A percentile compares a stretch with the other conserved stretches of the same genome.
Conservation (phyloP, 2,113 vertebrate genomes). For the Psilopsiagon aymara region DNA sequence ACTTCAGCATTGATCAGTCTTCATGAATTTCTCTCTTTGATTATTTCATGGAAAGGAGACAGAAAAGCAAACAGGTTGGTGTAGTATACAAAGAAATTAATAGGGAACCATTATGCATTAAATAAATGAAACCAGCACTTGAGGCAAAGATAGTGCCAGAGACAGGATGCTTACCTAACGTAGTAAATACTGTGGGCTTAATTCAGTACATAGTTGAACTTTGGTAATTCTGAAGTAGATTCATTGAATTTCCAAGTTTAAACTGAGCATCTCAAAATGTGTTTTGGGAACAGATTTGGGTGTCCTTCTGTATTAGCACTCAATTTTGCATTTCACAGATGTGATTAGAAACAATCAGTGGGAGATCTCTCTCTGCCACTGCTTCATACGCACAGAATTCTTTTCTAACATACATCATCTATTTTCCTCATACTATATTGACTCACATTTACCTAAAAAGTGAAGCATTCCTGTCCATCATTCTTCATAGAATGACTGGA, state of each 20-base stretch:
- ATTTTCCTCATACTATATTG: background rate
- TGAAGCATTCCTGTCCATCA: background rate
- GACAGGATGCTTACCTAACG: background rate
- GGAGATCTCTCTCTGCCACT: background rate
- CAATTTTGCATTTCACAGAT: background rate
- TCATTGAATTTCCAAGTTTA: background rate
- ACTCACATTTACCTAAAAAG: background rate
- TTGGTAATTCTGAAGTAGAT: background rate
- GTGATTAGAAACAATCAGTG: background rate
- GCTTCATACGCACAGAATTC: background rate
- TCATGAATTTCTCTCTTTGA: constrained; percentile 12
- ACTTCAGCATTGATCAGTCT: background rate
- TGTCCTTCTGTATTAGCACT: background rate
- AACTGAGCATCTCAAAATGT: background rate
- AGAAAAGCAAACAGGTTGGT: background rate
- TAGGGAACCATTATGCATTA: background rate
- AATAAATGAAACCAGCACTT: background rate
- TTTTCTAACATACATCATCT: background rate
- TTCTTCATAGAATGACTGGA: background rate
- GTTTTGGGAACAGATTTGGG: background rate
- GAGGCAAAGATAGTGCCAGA: background rate
- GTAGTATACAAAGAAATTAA: background rate
- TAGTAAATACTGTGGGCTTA: background rate
- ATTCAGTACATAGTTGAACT: background rate
- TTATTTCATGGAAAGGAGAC: background rate